A percentile compares a stretch with the other conserved stretches of the same genome.
Evolutionary conservation across 2,888 invertebrate genomes (phyloP).

Genomic region (Acleris literana): DNA sequence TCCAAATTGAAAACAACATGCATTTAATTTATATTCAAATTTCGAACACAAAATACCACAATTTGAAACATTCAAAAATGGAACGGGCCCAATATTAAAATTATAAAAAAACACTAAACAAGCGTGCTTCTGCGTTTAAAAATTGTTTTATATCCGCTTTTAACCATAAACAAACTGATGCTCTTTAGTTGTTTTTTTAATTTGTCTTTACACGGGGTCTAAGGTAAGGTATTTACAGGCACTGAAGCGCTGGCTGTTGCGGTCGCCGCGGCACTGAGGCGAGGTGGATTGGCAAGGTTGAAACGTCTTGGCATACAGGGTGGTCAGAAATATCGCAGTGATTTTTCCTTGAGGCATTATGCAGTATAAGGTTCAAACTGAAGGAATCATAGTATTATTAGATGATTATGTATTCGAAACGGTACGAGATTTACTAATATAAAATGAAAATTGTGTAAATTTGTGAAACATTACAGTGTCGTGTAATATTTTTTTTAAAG

Average conservation of each 20-base stretch:
- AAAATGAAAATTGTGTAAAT: too few relatives aligned
- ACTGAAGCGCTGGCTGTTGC: conserved; percentile 11
- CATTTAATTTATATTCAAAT: background rate
- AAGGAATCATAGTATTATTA: too few relatives aligned
- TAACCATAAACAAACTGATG: conserved; percentile 35
- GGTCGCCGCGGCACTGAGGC: conserved; percentile 26
- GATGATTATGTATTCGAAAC: too few relatives aligned
- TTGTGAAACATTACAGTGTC: too few relatives aligned
- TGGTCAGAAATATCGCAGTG: conserved; percentile 1
- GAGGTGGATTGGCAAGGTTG: conserved; percentile 23
- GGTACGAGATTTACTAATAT: too few relatives aligned
- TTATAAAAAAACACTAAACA: conserved; percentile 12
- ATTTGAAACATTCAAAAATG: conserved; percentile 4
- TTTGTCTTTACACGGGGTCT: conserved; percentile 23
- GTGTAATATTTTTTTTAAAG: too few relatives aligned
- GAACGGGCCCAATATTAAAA: conserved; percentile 6
- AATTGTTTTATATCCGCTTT: conserved; percentile 30
- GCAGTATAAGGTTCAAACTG: background rate
- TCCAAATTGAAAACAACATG: background rate
- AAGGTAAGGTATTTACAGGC: conserved; percentile 30
- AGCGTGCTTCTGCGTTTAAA: conserved; percentile 29
- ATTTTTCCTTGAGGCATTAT: conserved; percentile 1
- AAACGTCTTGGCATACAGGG: conserved; percentile 25
- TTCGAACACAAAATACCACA: background rate
- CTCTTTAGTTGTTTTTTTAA: conserved; percentile 28